Evolutionary conservation across 2,797 vertebrate genomes (phyloP), one percentile per base, ranked within the genome.

Genomic region (Buceros bicornis): DNA sequence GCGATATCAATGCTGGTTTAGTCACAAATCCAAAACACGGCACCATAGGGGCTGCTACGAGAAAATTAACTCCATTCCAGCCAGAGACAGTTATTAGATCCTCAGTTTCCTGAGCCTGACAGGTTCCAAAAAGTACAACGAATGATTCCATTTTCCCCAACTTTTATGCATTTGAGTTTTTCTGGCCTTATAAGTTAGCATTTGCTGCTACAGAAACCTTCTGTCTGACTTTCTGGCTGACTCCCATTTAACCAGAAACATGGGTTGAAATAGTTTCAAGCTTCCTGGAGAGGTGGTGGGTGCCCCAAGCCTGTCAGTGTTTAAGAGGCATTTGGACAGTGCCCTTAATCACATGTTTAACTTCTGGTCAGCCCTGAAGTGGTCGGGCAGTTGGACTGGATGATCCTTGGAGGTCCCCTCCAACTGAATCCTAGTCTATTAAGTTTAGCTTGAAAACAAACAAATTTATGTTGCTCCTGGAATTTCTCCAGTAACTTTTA

Each of bases 141-240:
- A 64, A 70, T 48, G 8, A 74, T 86, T 62, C 60, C 57, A 88
- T 54, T 37, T 48, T 85, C 90, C 67, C 31, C 84, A 88, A 48
- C 43, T 54, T 74, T 64, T 81, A 66, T 37, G 26, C 31, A 21
- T 73, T 91, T 77, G 53, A 86, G 76, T 67, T 88, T 83, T 91
- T 84, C 72, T 91, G 70, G 70, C 65, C 51, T 91, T 81, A 51
- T 82, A 87, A 95, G 58, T 83, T 82, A 51, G 43, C n/a, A 81
- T 61, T 77, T 85, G 50, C 51, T 87, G 50, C 42, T 84, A 69
- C 10, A 17, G 82, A 95, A 95, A 94, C 16, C 43, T 80, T 50
- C 50, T 53, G 62, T 79, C 43, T 66, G 64, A 81, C 64, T 94
- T 94, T 90, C 90, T 83, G 58, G 54, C 58, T 56, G 28, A 87